Evolutionary conservation across 1,140 invertebrate species (phyloP).

Genomic region (Papilio polytes): DNA sequence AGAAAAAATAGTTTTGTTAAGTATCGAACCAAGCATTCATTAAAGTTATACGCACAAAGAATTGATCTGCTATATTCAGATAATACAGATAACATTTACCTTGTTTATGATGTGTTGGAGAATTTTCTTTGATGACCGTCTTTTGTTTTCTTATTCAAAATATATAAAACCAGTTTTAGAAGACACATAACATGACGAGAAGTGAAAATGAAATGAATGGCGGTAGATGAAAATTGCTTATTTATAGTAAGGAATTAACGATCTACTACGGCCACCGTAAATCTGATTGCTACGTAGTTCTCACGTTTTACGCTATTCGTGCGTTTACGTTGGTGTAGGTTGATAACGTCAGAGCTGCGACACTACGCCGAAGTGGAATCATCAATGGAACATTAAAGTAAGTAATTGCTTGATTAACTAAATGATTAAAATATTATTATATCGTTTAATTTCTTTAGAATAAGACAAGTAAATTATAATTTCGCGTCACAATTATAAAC

Average conservation of each 20-base stretch:
- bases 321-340: conserved; percentile 22
- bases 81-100: background rate
- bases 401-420: background rate
- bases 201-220: conserved; percentile 28
- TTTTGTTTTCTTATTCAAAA: background rate
- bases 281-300: conserved; percentile 35
- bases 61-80: background rate
- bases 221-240: background rate
- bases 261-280: conserved; percentile 21
- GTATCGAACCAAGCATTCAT: background rate
- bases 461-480: too few species aligned
- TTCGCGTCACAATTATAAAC: too few species aligned
- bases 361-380: background rate
- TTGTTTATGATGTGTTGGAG: background rate
- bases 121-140: background rate
- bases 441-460: background rate
- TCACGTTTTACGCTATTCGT: background rate
- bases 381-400: background rate
- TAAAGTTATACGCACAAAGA: background rate
- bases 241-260: conserved; percentile 21
- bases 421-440: background rate
- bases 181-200: background rate
- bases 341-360: background rate
- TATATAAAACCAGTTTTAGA: background rate
- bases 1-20: background rate